Base-by-base conservation (phyloP, 2,797 vertebrate genomes). In the Cossypha heuglini region DNA sequence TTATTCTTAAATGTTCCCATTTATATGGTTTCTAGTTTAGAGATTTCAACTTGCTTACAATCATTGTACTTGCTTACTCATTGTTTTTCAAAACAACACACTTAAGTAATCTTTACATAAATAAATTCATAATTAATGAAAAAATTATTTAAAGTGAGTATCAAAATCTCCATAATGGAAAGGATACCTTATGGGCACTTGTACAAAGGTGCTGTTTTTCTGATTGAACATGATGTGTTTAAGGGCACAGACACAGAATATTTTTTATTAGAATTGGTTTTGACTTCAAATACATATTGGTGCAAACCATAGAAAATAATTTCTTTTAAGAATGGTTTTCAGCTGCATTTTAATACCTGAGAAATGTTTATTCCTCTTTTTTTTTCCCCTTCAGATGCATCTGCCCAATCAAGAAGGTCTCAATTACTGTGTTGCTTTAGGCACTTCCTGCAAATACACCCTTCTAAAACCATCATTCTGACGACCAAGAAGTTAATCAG, bases 321-420 rank as follows among this genome's bases (percentile, higher is more conserved):
- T 77, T 72, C 0, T 69, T 85, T 67, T 29, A 63, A 59, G 8
- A 51, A 43, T 51, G 22, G 6, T 33, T 77, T 83, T 61, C 48
- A 83, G 7, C 16, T 76, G 3, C 5, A 80, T 20, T 57, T 61
- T 62, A 33, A 16, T 62, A 22, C 17, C 48, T 37, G 81, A 29
- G 2, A 54, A 55, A 15, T 29, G 5, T 13, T 74, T 54, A 26
- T 46, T 22, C 7, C 3, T 98, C 90, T 98, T 82, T 15, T 98
- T 17, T 13, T 16, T 33, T 98, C 10, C 5, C 97, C 98, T 97
- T 98, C 98, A 94, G 98, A 98, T 80, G 98, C 97, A 3, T 98
- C 98, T 88, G 98, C 98, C 28, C 91, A 90, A 28, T 95, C 98
- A 6, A 98, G 98, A 24, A 98, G 92, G 51, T 98, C 80, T 93